Conservation (phyloP, 2,797 vertebrate species). For the Chiroxiphia lanceolata region DNA sequence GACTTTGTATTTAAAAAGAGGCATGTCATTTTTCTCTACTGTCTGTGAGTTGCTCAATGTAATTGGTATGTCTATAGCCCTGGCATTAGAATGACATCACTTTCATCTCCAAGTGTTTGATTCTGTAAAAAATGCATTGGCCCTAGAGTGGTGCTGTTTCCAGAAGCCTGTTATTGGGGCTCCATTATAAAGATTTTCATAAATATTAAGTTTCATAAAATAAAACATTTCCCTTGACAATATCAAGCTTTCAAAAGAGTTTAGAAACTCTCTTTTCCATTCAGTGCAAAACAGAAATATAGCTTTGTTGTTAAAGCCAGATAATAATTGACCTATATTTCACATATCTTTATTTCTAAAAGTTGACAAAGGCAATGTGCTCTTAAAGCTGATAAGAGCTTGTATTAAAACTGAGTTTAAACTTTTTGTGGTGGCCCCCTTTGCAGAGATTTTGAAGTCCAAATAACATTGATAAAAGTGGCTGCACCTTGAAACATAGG, state of each 20-base stretch:
- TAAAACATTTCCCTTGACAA: background rate
- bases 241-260: background rate
- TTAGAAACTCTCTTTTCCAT: background rate
- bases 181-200: background rate
- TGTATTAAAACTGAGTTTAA: background rate
- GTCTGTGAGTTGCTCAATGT: background rate
- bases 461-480: background rate
- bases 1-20: background rate
- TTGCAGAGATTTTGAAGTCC: background rate
- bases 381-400: background rate
- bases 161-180: background rate
- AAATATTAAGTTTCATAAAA: background rate
- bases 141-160: background rate
- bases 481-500: background rate
- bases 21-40: background rate
- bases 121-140: background rate
- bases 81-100: background rate
- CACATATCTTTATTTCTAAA: background rate
- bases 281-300: background rate
- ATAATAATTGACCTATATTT: slow-evolving; percentile 44
- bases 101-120: background rate
- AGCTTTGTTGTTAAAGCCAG: slow-evolving; percentile 2
- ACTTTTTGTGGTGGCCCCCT: background rate
- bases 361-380: background rate
- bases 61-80: background rate